Conservation (phyloP, 1,140 invertebrate species). For the Drosophila rhopaloa region DNA sequence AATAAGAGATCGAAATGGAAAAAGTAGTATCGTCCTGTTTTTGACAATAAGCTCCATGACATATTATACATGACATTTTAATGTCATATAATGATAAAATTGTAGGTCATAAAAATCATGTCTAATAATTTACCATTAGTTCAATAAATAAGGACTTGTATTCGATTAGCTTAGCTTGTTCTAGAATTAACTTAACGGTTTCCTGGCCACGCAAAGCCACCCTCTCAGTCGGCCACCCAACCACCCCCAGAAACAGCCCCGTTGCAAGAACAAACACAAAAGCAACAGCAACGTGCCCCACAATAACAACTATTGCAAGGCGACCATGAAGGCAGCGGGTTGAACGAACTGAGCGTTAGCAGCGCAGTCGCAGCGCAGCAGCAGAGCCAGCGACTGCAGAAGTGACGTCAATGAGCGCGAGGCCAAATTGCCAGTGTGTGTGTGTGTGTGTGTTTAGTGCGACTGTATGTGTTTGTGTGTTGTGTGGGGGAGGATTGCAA, state of each 20-base stretch:
- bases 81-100: no score
- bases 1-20: no score
- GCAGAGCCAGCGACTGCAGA: slow-evolving; percentile 60
- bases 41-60: no score
- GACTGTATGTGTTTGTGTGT: neutral
- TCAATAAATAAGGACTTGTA: slow-evolving; percentile 2
- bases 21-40: no score
- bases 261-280: slow-evolving; percentile 1
- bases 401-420: slow-evolving; percentile 81
- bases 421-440: slow-evolving; percentile 56
- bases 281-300: slow-evolving; percentile 44
- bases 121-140: neutral
- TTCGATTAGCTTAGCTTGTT: slow-evolving; percentile 1
- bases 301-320: slow-evolving; percentile 52
- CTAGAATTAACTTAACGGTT: slow-evolving; percentile 15
- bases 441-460: slow-evolving; percentile 2
- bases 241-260: slow-evolving; percentile 3
- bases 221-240: neutral
- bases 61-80: no score
- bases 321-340: slow-evolving; percentile 71
- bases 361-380: slow-evolving; percentile 13
- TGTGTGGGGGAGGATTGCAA: slow-evolving; percentile 36
- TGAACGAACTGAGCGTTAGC: slow-evolving; percentile 71
- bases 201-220: slow-evolving; percentile 2
- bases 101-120: neutral